Evolutionary conservation across 1,140 invertebrate species (phyloP).

Genomic region (Drosophila willistoni): DNA sequence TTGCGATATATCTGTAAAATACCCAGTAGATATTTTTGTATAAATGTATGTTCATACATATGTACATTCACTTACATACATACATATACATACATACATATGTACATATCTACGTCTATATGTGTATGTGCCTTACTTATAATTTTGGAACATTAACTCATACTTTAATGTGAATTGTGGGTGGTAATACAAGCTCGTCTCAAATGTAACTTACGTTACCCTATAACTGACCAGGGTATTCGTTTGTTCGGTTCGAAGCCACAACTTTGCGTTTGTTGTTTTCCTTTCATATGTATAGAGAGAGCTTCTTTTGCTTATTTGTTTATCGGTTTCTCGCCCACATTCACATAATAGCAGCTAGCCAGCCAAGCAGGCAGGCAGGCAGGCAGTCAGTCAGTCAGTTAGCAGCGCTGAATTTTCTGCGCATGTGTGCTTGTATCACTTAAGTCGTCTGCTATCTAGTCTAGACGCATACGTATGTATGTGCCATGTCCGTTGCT

Average conservation of each 20-base stretch:
- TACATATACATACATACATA: neutral
- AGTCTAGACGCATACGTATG: conserved; percentile 66
- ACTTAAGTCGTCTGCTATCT: conserved; percentile 81
- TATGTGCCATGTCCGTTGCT: conserved; percentile 24
- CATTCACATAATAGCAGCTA: conserved; percentile 35
- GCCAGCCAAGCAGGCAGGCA: conserved; percentile 16
- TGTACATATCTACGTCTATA: neutral
- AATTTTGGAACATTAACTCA: no score
- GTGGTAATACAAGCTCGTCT: neutral
- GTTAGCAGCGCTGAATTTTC: conserved; percentile 34
- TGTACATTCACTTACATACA: neutral
- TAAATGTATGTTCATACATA: neutral
- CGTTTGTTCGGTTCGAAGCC: neutral
- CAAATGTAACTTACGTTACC: neutral
- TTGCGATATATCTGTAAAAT: conserved; percentile 3
- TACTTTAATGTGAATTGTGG: no score
- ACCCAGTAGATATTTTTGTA: neutral
- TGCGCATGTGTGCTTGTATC: conserved; percentile 76
- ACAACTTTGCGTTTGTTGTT: neutral
- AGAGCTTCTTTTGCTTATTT: conserved; percentile 36
- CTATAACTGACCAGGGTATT: conserved; percentile 21
- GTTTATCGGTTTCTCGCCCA: conserved; percentile 54
- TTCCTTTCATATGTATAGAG: conserved; percentile 7
- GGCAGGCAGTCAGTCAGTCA: neutral
- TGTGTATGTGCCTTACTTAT: no score